Evolutionary conservation across 2,113 vertebrate species (phyloP).

Genomic region (Oncorhynchus masou): DNA sequence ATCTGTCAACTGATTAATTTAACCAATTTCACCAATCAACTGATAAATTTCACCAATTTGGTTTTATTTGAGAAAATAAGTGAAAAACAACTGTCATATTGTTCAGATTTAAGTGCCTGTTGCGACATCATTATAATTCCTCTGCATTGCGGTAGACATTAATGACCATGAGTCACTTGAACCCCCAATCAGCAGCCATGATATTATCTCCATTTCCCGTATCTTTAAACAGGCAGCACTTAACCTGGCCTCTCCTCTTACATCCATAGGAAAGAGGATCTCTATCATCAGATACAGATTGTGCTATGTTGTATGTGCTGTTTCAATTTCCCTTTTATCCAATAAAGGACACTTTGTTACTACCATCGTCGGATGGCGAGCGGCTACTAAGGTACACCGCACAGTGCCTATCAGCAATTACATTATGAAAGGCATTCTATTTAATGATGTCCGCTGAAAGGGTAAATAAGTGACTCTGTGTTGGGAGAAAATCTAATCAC

Average conservation of each 20-base stretch:
- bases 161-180: not conserved
- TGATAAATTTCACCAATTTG: not conserved
- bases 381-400: conserved; percentile 8
- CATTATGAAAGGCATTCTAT: conserved; percentile 59
- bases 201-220: conserved; percentile 38
- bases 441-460: conserved; percentile 51
- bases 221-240: conserved; percentile 34
- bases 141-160: too few species aligned
- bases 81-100: not conserved
- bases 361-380: conserved; percentile 10
- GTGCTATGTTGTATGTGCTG: not conserved
- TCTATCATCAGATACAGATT: conserved; percentile 6
- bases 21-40: not conserved
- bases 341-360: conserved; percentile 43
- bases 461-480: conserved; percentile 57
- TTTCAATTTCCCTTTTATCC: conserved; percentile 47
- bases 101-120: not conserved
- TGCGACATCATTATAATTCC: not conserved
- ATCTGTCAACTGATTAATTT: not conserved
- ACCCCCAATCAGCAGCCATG: not conserved
- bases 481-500: conserved; percentile 61
- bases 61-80: not conserved
- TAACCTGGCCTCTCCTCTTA: conserved; percentile 26
- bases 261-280: conserved; percentile 49
- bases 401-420: conserved; percentile 41